A percentile compares a stretch with the other conserved stretches of the same genome.
Conservation (phyloP, 2,888 invertebrate genomes). For the Cataglyphis livida region DNA sequence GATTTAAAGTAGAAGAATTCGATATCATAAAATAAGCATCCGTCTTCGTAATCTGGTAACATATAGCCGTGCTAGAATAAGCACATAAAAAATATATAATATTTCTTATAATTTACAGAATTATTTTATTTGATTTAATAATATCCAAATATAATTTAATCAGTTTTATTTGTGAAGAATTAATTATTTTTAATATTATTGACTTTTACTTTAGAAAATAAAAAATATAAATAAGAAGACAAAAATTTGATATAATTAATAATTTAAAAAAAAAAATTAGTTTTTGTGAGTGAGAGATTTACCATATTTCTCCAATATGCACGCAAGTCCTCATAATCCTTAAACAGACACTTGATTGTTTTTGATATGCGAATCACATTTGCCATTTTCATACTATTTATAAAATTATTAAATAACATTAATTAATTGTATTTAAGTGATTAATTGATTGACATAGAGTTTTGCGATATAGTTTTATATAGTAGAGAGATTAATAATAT, state of each 20-base stretch:
- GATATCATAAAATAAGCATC: conserved; percentile 79
- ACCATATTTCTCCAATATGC: conserved; percentile 85
- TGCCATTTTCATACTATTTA: conserved; percentile 77
- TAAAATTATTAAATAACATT: neutral
- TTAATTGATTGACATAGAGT: neutral
- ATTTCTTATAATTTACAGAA: neutral
- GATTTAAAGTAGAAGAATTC: conserved; percentile 74
- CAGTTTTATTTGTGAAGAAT: neutral
- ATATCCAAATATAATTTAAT: neutral
- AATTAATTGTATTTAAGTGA: neutral
- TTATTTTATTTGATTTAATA: neutral
- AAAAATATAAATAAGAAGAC: neutral
- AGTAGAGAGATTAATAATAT: neutral
- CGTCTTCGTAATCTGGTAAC: conserved; percentile 76
- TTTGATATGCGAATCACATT: conserved; percentile 78
- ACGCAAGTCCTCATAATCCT: conserved; percentile 79
- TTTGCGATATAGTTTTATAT: neutral
- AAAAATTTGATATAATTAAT: neutral
- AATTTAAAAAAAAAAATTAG: neutral
- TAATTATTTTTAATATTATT: neutral
- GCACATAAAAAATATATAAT: neutral
- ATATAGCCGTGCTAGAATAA: conserved; percentile 81
- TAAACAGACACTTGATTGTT: conserved; percentile 77
- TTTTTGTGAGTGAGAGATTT: neutral
- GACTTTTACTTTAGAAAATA: neutral